phyloP scores from a whole-genome alignment of 2,113 vertebrate species.

The Ochotona princeps region DNA sequence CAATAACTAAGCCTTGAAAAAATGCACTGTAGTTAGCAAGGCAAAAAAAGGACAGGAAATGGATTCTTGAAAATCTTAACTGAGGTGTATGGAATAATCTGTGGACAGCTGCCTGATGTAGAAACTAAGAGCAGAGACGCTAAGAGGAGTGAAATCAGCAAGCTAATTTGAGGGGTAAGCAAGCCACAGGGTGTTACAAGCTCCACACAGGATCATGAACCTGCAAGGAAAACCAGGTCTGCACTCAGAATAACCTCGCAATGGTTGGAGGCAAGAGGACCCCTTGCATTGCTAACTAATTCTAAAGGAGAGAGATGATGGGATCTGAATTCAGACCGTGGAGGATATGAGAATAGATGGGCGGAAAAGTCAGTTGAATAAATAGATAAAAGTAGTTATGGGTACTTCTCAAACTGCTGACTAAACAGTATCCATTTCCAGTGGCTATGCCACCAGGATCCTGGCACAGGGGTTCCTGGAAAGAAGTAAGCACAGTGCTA shows the following conservation, averaged over 20 bases:
- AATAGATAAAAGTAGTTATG: background rate
- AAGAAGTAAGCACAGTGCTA: background rate
- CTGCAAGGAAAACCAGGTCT: background rate
- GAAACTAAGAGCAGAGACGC: background rate
- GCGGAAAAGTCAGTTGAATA: background rate
- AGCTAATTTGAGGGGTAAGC: background rate
- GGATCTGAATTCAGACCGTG: background rate
- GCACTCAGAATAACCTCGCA: background rate
- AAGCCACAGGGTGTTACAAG: background rate
- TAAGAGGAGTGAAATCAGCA: background rate
- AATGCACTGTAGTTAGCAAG: background rate
- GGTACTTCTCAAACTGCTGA: background rate
- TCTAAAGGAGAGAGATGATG: background rate
- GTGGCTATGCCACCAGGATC: background rate
- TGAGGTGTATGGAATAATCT: accelerated
- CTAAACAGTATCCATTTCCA: background rate
- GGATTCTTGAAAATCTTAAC: background rate
- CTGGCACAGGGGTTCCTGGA: background rate
- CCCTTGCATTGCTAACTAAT: background rate
- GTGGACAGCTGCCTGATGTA: background rate
- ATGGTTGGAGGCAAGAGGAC: background rate
- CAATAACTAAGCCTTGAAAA: background rate
- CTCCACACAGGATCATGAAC: background rate
- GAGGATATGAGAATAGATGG: background rate
- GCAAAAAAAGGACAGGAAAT: background rate